Percentiles rank a stretch among this genome's conserved stretches.
Evolutionary conservation across 2,888 invertebrate species (phyloP).

Genomic region (Euzophera pinguis): DNA sequence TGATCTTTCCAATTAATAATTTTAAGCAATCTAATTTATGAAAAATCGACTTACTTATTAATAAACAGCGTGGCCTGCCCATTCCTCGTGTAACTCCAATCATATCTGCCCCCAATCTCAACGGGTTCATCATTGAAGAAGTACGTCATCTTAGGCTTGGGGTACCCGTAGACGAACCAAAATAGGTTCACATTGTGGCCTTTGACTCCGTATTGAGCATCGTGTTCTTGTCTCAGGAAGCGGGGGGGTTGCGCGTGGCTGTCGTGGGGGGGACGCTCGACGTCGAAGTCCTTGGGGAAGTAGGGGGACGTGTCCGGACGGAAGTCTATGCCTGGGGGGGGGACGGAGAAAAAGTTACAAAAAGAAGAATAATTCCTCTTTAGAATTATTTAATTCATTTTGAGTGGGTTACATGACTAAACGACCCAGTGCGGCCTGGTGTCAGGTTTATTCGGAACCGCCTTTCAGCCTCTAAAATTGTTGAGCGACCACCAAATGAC

Average conservation of each 20-base stretch:
- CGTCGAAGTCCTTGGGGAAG: slow-evolving; percentile 95
- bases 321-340: slow-evolving; percentile 74
- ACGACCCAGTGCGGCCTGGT: too few species aligned
- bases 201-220: slow-evolving; percentile 94
- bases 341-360: too few species aligned
- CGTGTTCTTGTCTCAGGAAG: slow-evolving; percentile 92
- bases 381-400: too few species aligned
- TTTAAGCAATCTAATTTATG: not conserved
- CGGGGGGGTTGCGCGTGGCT: slow-evolving; percentile 90
- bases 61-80: slow-evolving; percentile 94
- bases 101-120: slow-evolving; percentile 90
- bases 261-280: slow-evolving; percentile 93
- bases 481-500: too few species aligned
- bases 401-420: too few species aligned
- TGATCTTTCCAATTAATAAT: too few species aligned
- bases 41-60: slow-evolving; percentile 84
- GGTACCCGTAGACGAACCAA: slow-evolving; percentile 98
- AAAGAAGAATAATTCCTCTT: too few species aligned
- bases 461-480: too few species aligned
- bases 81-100: slow-evolving; percentile 92
- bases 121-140: slow-evolving; percentile 91
- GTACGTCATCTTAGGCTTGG: slow-evolving; percentile 95
- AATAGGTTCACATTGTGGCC: slow-evolving; percentile 93
- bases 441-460: too few species aligned
- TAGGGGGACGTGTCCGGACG: slow-evolving; percentile 91